Evolutionary conservation across 1,140 invertebrate genomes (phyloP), one percentile per base, ranked within the genome.

Genomic region (Heliconius congener): DNA sequence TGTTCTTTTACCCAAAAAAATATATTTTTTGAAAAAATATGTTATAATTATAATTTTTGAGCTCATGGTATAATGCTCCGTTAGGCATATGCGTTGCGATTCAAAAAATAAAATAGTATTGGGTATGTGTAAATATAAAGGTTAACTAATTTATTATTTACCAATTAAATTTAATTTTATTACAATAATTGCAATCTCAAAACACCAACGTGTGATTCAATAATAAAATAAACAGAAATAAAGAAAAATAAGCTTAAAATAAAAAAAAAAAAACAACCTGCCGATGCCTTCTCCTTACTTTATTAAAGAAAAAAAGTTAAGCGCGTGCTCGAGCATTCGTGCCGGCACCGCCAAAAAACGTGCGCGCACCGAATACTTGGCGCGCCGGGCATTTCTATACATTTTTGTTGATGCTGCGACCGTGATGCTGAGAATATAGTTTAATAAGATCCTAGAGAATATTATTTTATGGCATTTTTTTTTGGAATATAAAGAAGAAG

Each of bases 311-410:
- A 88, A 37, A 86, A 85, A 85, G 84, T 52, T 77, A 73, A 82
- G 90, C 92, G 91, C 92, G 92, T 93, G 91, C 91, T 86, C 87
- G 73, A 77, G 83, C 91, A 93, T 93, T 92, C 90, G 91, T 85
- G 84, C 78, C 90, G 87, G 86, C 79, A 86, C 87, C 88, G 87
- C 90, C 88, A 91, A 92, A 91, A 93, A 94, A 93, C 88, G 83
- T 85, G 84, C 83, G 82, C 88, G 84, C 81, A 82, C 81, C 72
- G 82, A 87, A 92, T 91, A 75, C 88, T 85, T 82, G 70, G 84
- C 88, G 88, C 81, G 86, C 86, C 86, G 81, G 77, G 84, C 85
- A 92, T 92, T 89, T 87, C 89, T 89, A 83, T 89, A 79, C 70
- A 80, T 76, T 79, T 82, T 74, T 81, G 66, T 77, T 66, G 37